These are phyloP conservation scores for Sebastes iracundus DNA, from an alignment of 2,797 vertebrate genomes.

Conservation along the genomic window DNA sequence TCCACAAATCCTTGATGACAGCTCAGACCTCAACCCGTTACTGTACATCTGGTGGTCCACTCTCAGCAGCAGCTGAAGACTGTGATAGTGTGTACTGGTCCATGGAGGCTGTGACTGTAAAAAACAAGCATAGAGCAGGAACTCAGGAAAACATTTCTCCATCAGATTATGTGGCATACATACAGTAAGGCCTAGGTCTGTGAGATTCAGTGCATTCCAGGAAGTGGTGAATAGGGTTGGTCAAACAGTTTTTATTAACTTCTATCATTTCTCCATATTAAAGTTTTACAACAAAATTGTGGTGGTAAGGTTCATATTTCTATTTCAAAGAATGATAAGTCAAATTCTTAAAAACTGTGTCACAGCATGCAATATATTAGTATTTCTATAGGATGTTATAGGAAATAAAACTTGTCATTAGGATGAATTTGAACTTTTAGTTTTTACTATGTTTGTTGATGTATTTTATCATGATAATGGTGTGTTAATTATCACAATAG, in stretches of 20 bases:
- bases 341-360: too few relatives aligned
- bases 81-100: neutral
- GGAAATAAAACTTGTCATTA: neutral
- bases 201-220: neutral
- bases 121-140: neutral
- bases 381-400: neutral
- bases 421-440: neutral
- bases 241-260: neutral
- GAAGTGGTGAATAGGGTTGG: neutral
- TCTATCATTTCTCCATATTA: neutral
- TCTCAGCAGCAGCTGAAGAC: constrained; percentile 2
- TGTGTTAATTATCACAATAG: neutral
- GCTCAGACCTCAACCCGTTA: neutral
- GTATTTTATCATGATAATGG: neutral
- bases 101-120: neutral
- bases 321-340: neutral
- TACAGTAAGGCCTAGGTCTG: neutral
- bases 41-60: neutral
- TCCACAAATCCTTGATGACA: neutral
- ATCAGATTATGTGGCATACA: neutral
- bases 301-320: neutral
- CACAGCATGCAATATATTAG: neutral
- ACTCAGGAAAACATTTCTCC: neutral
- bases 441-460: neutral
- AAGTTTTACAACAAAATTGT: neutral